These are phyloP conservation scores for Scaptomyza flava DNA, from an alignment of 2,888 invertebrate genomes.

Conservation along the genomic window DNA sequence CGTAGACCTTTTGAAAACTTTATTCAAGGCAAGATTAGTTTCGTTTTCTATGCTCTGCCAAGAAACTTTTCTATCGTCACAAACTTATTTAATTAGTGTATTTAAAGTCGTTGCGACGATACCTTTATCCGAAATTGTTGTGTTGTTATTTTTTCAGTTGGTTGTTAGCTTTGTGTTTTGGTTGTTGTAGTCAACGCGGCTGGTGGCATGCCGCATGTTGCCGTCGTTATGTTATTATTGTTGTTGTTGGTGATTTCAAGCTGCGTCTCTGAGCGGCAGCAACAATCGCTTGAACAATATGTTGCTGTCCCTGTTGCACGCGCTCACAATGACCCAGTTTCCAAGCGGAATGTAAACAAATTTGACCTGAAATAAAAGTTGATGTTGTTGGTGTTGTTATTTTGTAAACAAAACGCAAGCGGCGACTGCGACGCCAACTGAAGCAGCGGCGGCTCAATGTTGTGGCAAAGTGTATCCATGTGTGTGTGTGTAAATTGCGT, in stretches of 20 bases:
- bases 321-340: slow-evolving; percentile 82
- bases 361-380: slow-evolving; percentile 81
- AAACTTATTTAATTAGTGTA: slow-evolving; percentile 24
- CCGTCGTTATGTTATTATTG: slow-evolving; percentile 23
- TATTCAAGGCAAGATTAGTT: neutral
- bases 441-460: slow-evolving; percentile 52
- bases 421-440: slow-evolving; percentile 51
- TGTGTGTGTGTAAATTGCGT: slow-evolving; percentile 57
- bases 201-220: slow-evolving; percentile 69
- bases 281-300: slow-evolving; percentile 49
- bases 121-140: slow-evolving; percentile 12
- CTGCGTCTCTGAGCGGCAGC: slow-evolving; percentile 55
- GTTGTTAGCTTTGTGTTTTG: slow-evolving; percentile 39
- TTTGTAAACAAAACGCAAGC: slow-evolving; percentile 77
- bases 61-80: neutral
- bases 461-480: slow-evolving; percentile 26
- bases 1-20: neutral
- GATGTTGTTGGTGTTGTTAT: slow-evolving; percentile 51
- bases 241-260: slow-evolving; percentile 59
- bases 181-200: slow-evolving; percentile 41
- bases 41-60: neutral
- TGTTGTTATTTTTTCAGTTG: slow-evolving; percentile 23
- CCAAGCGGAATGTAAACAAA: slow-evolving; percentile 82
- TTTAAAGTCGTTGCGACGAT: slow-evolving; percentile 9
- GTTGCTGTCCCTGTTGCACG: slow-evolving; percentile 56